Percentiles rank a stretch among this genome's conserved stretches.
Conservation (phyloP, 1,140 invertebrate species). For the Ceratina australensis region DNA sequence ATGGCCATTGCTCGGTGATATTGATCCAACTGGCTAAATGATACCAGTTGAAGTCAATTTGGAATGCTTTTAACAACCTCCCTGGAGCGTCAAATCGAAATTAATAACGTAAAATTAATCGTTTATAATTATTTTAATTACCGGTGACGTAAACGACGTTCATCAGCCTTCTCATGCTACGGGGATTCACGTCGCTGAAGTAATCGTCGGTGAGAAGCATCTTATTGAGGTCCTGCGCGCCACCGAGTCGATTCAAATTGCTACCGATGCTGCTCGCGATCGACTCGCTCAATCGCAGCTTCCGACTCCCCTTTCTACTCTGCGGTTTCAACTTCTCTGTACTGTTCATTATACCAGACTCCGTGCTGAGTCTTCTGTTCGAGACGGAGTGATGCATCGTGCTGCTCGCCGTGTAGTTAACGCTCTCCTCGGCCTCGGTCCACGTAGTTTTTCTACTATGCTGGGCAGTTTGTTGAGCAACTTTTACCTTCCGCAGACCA, state of each 20-base stretch:
- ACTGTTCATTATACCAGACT: slow-evolving; percentile 87
- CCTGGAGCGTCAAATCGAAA: slow-evolving; percentile 80
- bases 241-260: slow-evolving; percentile 88
- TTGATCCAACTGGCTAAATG: slow-evolving; percentile 98
- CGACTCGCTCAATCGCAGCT: slow-evolving; percentile 90
- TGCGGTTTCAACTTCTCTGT: slow-evolving; percentile 84
- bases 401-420: slow-evolving; percentile 75
- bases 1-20: slow-evolving; percentile 99
- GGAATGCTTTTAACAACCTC: slow-evolving; percentile 97
- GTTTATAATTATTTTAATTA: slow-evolving; percentile 67
- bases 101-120: background rate
- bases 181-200: slow-evolving; percentile 98
- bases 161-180: slow-evolving; percentile 97
- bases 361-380: slow-evolving; percentile 87
- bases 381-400: slow-evolving; percentile 82
- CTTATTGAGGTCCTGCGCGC: slow-evolving; percentile 88
- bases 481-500: slow-evolving; percentile 91
- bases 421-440: slow-evolving; percentile 79
- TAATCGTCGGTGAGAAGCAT: slow-evolving; percentile 96
- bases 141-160: slow-evolving; percentile 98
- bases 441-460: slow-evolving; percentile 73
- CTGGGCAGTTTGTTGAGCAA: slow-evolving; percentile 89
- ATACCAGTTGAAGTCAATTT: slow-evolving; percentile 99
- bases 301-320: slow-evolving; percentile 82
- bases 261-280: slow-evolving; percentile 94